Conservation (phyloP, 2,888 invertebrate species). For the Cactoblastis cactorum region DNA sequence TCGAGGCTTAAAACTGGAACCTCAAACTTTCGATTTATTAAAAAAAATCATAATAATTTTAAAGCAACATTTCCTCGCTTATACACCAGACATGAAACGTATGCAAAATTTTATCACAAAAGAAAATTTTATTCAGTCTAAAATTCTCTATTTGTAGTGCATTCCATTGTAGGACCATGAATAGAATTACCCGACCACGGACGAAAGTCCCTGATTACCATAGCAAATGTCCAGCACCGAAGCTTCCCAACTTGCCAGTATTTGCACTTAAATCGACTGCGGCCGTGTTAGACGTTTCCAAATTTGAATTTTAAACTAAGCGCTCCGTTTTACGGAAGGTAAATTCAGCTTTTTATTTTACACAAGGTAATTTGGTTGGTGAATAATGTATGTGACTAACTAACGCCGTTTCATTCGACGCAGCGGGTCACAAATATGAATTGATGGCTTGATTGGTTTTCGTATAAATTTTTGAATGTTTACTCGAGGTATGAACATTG, state of each 20-base stretch:
- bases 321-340: conserved; percentile 64
- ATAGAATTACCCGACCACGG: conserved; percentile 49
- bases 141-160: conserved; percentile 52
- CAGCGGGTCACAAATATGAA: conserved; percentile 11
- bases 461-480: conserved; percentile 2
- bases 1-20: too few species aligned
- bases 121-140: conserved; percentile 33
- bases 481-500: neutral
- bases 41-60: neutral
- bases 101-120: conserved; percentile 2
- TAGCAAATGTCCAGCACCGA: conserved; percentile 42
- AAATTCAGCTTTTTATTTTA: conserved; percentile 56
- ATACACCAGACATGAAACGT: neutral
- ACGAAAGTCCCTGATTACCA: conserved; percentile 44
- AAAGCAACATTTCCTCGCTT: neutral
- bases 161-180: conserved; percentile 45
- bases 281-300: conserved; percentile 55
- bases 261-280: conserved; percentile 51
- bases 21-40: too few species aligned
- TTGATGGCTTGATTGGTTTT: conserved; percentile 8
- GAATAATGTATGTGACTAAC: conserved; percentile 43
- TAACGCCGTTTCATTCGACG: neutral
- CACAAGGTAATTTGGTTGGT: conserved; percentile 50
- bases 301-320: conserved; percentile 76
- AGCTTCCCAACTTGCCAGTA: conserved; percentile 47